Conservation (phyloP, 2,888 invertebrate genomes). For the Dendrolimus pini region DNA sequence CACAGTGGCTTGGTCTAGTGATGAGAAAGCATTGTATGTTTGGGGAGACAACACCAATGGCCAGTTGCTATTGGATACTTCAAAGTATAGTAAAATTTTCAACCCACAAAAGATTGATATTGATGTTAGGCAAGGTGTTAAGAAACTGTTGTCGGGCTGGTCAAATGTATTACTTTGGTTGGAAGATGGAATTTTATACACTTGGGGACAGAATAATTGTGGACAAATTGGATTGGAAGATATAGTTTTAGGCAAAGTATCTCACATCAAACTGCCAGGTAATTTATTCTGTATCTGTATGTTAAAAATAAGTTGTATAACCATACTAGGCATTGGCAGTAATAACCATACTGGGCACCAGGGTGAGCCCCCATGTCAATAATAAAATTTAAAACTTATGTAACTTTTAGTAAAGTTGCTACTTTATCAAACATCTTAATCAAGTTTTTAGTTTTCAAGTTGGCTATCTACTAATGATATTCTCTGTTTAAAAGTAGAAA, state of each 20-base stretch:
- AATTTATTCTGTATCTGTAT: conserved; percentile 13
- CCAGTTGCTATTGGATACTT: conserved; percentile 80
- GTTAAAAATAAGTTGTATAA: no score
- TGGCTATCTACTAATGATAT: no score
- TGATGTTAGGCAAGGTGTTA: conserved; percentile 71
- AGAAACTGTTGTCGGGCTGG: conserved; percentile 84
- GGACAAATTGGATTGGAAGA: conserved; percentile 81
- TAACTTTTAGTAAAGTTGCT: no score
- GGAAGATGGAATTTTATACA: conserved; percentile 78
- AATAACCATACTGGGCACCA: no score
- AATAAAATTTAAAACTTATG: no score
- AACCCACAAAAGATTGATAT: conserved; percentile 75
- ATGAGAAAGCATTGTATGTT: conserved; percentile 78
- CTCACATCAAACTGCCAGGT: conserved; percentile 55
- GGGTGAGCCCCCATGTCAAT: no score
- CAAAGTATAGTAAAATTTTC: conserved; percentile 66
- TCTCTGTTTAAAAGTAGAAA: no score
- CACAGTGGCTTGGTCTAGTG: conserved; percentile 76
- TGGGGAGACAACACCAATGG: conserved; percentile 93
- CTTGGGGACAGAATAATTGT: conserved; percentile 89
- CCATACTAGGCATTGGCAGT: no score
- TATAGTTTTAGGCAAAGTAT: conserved; percentile 41
- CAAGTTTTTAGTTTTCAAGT: no score
- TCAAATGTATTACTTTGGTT: conserved; percentile 83
- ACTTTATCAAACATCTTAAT: no score